Base-by-base conservation (phyloP, 1,140 invertebrate species). In the Limonius californicus region DNA sequence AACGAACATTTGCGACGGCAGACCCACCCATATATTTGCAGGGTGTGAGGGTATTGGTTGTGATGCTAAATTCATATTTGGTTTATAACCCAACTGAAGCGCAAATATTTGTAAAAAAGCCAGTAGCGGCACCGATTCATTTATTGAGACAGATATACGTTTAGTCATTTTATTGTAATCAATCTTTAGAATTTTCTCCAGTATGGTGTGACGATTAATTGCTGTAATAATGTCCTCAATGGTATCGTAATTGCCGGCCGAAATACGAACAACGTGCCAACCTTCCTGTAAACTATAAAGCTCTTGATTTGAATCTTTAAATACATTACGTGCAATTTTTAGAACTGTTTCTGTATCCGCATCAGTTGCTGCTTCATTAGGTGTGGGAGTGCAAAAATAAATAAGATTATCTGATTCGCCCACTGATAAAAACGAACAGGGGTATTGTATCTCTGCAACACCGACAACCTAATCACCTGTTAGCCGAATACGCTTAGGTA, bases 391-490 rank as follows among this genome's bases (percentile, higher is more conserved):
- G n/a, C 35, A 2, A 39, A 6, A 39, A 39, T 27, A 39, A 12
- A 39, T 39, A 6, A 39, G 11, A 12, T 39, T 39, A 39, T 39
- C 35, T 12, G 35, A 2, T 11, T 39, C 35, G 2, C 8, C 8
- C 1, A 73, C 67, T 42, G 60, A 68, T 62, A 69, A 67, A 61
- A 71, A 68, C 1, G 67, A 70, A 61, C 70, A 73, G 8, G 68
- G 70, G 65, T 71, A 72, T 61, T 70, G 69, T 67, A 74, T 66
- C 59, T 74, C 70, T 16, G 68, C 68, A 16, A 73, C 14, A 27
- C 62, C 69, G 50, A 68, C 70, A 11, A n/a, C 57, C 72, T 68
- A 73, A 60, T 67, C 60, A 35, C 70, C 72, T 59, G 68, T 64
- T 20, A 73, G 47, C 15, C 54, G 61, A 50, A 71, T 60, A 15